These are phyloP conservation scores for Sebastes elongatus DNA, from an alignment of 2,797 vertebrate genomes.

Conservation along the genomic window DNA sequence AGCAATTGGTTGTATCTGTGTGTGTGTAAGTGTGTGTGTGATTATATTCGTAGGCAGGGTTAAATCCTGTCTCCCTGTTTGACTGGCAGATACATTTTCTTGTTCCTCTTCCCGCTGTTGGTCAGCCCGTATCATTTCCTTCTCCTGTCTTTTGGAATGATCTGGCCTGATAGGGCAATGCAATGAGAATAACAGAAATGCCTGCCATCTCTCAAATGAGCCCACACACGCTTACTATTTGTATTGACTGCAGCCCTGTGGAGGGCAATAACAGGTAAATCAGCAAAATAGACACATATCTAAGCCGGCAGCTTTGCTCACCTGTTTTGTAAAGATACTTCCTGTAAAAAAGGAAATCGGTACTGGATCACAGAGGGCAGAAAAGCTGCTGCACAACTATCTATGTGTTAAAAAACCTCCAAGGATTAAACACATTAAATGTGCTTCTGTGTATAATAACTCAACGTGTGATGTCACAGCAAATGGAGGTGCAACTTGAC, in stretches of 20 bases:
- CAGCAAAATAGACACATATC: constrained; percentile 3
- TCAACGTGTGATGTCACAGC: background rate
- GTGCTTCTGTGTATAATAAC: background rate
- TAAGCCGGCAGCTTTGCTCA: background rate
- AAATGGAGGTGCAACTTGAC: background rate
- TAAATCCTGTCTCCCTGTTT: constrained; percentile 46
- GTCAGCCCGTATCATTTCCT: constrained; percentile 32
- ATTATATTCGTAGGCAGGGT: background rate
- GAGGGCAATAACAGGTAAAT: constrained; percentile 8
- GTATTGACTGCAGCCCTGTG: constrained; percentile 14
- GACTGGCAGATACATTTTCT: constrained; percentile 66
- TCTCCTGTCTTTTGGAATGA: constrained; percentile 32
- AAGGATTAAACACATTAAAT: background rate
- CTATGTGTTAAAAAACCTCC: background rate
- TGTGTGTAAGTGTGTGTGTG: background rate
- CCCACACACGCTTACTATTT: constrained; percentile 20
- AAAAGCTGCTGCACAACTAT: background rate
- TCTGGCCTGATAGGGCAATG: constrained; percentile 9
- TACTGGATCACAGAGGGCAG: background rate
- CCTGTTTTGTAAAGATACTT: constrained; percentile 16
- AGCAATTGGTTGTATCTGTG: background rate
- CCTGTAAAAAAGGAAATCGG: background rate
- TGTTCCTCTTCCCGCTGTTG: constrained; percentile 22
- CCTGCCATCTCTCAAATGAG: constrained; percentile 12
- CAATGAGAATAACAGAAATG: constrained; percentile 6